Percentiles rank a stretch among this genome's conserved stretches.
Evolutionary conservation across 2,888 invertebrate genomes (phyloP).

Genomic region (Limnephilus auricula): DNA sequence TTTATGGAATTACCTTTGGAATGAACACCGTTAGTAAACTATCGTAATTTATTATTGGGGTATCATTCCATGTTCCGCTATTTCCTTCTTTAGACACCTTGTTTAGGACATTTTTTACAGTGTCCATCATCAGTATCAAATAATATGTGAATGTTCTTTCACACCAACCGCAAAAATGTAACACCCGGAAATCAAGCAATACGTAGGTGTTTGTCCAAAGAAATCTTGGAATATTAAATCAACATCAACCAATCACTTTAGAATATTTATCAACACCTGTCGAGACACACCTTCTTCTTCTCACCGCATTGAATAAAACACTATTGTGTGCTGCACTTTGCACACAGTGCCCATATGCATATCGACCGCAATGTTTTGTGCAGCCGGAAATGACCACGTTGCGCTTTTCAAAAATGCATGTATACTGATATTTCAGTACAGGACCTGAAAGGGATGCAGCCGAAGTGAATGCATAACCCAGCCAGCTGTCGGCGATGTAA

Average conservation of each 20-base stretch:
- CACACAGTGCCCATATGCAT: not conserved
- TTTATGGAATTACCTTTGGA: too few species aligned
- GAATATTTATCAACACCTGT: not conserved
- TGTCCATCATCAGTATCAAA: too few species aligned
- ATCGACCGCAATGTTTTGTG: not conserved
- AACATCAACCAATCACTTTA: not conserved
- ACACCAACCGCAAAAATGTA: too few species aligned
- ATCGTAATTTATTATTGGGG: too few species aligned
- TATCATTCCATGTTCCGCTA: too few species aligned
- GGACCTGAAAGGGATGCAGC: conserved; percentile 21
- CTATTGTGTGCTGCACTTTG: not conserved
- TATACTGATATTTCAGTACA: conserved; percentile 22
- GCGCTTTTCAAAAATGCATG: conserved; percentile 35
- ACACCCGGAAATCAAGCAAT: too few species aligned
- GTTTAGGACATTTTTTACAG: too few species aligned
- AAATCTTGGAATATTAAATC: not conserved
- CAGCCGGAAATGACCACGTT: conserved; percentile 15
- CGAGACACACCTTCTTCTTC: not conserved
- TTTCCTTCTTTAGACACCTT: too few species aligned
- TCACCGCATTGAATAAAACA: not conserved
- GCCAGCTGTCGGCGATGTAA: conserved; percentile 5
- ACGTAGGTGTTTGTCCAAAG: too few species aligned
- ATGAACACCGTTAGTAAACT: too few species aligned
- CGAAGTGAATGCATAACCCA: not conserved
- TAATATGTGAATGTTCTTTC: too few species aligned